Base-by-base conservation (phyloP, 2,113 vertebrate genomes). In the Plecotus auritus region DNA sequence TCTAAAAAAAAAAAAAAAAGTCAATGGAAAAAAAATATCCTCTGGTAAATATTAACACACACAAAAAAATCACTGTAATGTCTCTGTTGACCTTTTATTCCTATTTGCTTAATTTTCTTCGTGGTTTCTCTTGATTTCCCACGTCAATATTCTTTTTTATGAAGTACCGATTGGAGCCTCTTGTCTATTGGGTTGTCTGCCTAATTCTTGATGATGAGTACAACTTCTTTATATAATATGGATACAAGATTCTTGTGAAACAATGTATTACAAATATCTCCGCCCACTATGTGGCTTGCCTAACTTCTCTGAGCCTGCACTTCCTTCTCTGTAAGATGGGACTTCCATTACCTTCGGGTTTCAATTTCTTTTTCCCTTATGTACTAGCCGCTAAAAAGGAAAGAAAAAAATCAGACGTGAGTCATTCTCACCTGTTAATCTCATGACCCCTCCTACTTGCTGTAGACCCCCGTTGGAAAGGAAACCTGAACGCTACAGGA, bases 401-500 rank as follows among this genome's bases (percentile, higher is more conserved):
- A 1, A 30, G 5, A n/a, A 37, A 64, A n/a, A 37, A 28, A 7
- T 2, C 37, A 69, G 0, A n/a, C 14, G 23, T 49, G 17, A 77
- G 10, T 51, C 51, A 78, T 0, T 23, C 1, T 66, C 11, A 74
- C 0, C 0, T 47, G 18, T 37, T 9, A n/a, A 0, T 1, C 3
- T 2, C 4, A 0, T 88, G 45, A 40, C 42, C 7, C 51, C 78
- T 61, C 59, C 59, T 28, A 26, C 56, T 10, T 20, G 8, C 51
- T 20, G 18, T 54, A 20, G 51, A 56, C 5, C 51, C 51, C 17
- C 17, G 6, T 20, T 13, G 0, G 32, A 18, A 12, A 49, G 6
- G 3, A 16, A 6, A 22, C 14, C 9, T 16, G 7, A 70, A 12
- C 0, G 0, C 18, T 5, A 2, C 4, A 1, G 18, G 4, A 18